These are phyloP conservation scores for Bradypodion pumilum DNA, from an alignment of 2,797 vertebrate genomes.

Conservation along the genomic window DNA sequence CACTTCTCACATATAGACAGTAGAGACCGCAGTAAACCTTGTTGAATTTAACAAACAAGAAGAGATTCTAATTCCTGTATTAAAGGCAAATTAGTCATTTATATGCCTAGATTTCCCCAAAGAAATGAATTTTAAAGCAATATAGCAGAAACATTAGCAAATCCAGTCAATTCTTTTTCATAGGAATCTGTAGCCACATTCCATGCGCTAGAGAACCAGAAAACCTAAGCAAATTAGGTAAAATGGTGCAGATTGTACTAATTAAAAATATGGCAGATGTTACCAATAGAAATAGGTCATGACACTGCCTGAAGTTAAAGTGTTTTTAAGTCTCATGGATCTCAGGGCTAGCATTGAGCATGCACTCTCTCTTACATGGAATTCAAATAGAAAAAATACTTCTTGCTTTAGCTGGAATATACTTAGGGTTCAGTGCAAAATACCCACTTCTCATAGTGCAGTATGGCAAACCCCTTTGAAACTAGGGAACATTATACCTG, in stretches of 20 bases:
- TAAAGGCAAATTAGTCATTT: not conserved
- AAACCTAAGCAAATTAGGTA: not conserved
- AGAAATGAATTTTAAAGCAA: not conserved
- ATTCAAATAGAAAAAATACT: not conserved
- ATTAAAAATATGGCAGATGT: not conserved
- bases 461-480: not conserved
- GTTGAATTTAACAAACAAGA: not conserved
- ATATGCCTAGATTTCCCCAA: not conserved
- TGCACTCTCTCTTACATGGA: not conserved
- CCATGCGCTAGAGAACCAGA: not conserved
- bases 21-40: slow-evolving; percentile 10
- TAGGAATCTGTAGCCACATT: not conserved
- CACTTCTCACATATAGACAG: slow-evolving; percentile 7
- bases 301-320: not conserved
- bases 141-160: not conserved
- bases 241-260: not conserved
- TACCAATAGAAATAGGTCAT: not conserved
- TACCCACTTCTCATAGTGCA: not conserved
- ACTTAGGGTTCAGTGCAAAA: not conserved
- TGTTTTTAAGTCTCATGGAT: not conserved
- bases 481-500: not conserved
- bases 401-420: not conserved
- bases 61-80: not conserved
- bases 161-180: rapidly evolving
- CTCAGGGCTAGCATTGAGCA: not conserved